Evolutionary conservation across 2,888 invertebrate genomes (phyloP), one percentile per base, ranked within the genome.

Genomic region (Dolichopus griseipennis): DNA sequence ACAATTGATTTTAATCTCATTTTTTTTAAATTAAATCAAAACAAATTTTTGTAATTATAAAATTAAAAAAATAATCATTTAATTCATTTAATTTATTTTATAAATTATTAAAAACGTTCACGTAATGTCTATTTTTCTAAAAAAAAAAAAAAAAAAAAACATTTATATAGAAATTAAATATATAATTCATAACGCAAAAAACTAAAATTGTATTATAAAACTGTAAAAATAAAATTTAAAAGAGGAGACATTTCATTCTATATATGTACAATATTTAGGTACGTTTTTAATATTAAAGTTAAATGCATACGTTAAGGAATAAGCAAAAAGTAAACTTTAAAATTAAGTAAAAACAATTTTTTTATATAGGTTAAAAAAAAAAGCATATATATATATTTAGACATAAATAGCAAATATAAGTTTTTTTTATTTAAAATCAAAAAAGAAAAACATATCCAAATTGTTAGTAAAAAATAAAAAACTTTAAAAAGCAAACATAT

Each of bases 291-390:
- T 52, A 52, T 18, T 41, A 52, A 52, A 15, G n/a, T 52, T 52
- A 52, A 52, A n/a, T 52, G 6, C 15, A 52, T 52, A 52, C 15
- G 41, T 15, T 12, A 52, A 52, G 15, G 2, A 18, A 15, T 18
- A 52, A 52, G 18, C 6, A 52, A 52, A 52, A 12, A 64, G 33
- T 33, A 52, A 65, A 41, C 34, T 65, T 41, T 62, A 64, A n/a
- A 43, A 21, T 64, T 21, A 61, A 67, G 18, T 64, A 43, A 67
- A 65, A 43, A 62, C 37, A 65, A 34, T 62, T 61, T 63, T 68
- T 68, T 63, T 68, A 64, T 34, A 69, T 52, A 52, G 15, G 52
- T 52, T 52, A 18, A 52, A 52, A 18, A 52, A 52, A 52, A 52
- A 37, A 37, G 12, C 37, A 37, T 37, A 37, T 37, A n/a, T 18